Percentiles rank a stretch among this genome's conserved stretches.
Evolutionary conservation across 1,140 invertebrate genomes (phyloP).

Genomic region (Spodoptera frugiperda): DNA sequence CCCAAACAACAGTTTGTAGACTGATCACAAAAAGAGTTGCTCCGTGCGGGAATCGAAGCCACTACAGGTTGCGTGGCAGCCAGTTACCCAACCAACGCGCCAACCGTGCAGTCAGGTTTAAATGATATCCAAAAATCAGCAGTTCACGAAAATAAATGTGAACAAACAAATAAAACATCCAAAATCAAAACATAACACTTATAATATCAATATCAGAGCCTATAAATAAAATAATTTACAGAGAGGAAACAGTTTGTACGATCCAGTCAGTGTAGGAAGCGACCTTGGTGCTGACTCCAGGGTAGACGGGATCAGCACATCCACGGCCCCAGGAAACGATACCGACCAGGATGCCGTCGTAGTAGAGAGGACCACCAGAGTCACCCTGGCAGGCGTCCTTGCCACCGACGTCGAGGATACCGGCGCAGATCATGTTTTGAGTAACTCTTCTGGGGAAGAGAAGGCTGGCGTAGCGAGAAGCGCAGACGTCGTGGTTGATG

Average conservation of each 20-base stretch:
- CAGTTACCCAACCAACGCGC: too few relatives aligned
- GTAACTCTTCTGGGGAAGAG: conserved; percentile 38
- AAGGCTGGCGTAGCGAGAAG: conserved; percentile 42
- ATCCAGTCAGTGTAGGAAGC: conserved; percentile 72
- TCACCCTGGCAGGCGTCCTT: conserved; percentile 89
- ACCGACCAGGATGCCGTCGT: conserved; percentile 66
- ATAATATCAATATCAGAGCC: neutral
- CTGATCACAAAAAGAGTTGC: too few relatives aligned
- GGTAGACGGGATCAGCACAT: conserved; percentile 73
- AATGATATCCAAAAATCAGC: too few relatives aligned
- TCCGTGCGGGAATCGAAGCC: too few relatives aligned
- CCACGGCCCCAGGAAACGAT: conserved; percentile 2
- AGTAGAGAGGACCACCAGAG: conserved; percentile 88
- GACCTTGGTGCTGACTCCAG: conserved; percentile 87
- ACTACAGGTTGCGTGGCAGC: too few relatives aligned
- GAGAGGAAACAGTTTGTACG: conserved; percentile 57
- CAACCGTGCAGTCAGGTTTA: too few relatives aligned
- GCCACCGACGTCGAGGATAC: conserved; percentile 58
- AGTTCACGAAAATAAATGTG: too few relatives aligned
- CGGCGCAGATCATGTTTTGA: conserved; percentile 65
- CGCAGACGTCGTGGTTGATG: conserved; percentile 56
- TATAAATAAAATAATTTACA: neutral
- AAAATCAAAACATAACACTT: neutral
- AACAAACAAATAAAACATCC: neutral
- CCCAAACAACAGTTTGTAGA: too few relatives aligned